A percentile compares a stretch with the other conserved stretches of the same genome.
Evolutionary conservation across 2,888 invertebrate genomes (phyloP).

Genomic region (Schrankia costaestrigalis): DNA sequence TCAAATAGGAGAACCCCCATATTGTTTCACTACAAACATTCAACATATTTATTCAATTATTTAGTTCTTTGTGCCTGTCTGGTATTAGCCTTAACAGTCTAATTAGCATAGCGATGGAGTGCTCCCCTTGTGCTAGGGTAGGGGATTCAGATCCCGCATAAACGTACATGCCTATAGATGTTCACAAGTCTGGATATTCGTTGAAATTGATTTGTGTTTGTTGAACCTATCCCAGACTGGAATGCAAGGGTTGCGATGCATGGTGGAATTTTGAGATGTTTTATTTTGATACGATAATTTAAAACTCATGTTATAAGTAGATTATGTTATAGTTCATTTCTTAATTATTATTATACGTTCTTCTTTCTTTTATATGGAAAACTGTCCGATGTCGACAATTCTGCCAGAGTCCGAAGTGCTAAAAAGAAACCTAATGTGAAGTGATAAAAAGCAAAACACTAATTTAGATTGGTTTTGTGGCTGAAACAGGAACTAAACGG

Average conservation of each 20-base stretch:
- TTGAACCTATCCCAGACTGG: conserved; percentile 5
- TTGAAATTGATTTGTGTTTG: conserved; percentile 13
- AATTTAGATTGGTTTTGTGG: no score
- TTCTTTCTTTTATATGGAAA: no score
- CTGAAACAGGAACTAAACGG: no score
- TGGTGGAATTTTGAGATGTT: conserved; percentile 16
- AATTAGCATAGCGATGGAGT: conserved; percentile 12
- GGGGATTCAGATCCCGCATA: conserved; percentile 11
- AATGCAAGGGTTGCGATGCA: conserved; percentile 17
- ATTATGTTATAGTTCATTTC: no score
- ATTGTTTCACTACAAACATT: no score
- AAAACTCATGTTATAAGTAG: not conserved
- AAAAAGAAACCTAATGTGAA: no score
- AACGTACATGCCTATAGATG: conserved; percentile 1
- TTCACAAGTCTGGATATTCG: conserved; percentile 5
- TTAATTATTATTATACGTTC: no score
- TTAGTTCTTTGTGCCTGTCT: conserved; percentile 14
- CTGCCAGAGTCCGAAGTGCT: no score
- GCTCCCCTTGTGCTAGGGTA: conserved; percentile 8
- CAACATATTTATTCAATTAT: conserved; percentile 12
- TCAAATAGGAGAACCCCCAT: no score
- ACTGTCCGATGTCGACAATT: no score
- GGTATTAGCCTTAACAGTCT: conserved; percentile 8
- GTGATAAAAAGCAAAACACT: no score
- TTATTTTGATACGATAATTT: not conserved